These are phyloP conservation scores for Bombus haemorrhoidalis DNA, from an alignment of 1,140 invertebrate genomes.

Conservation along the genomic window DNA sequence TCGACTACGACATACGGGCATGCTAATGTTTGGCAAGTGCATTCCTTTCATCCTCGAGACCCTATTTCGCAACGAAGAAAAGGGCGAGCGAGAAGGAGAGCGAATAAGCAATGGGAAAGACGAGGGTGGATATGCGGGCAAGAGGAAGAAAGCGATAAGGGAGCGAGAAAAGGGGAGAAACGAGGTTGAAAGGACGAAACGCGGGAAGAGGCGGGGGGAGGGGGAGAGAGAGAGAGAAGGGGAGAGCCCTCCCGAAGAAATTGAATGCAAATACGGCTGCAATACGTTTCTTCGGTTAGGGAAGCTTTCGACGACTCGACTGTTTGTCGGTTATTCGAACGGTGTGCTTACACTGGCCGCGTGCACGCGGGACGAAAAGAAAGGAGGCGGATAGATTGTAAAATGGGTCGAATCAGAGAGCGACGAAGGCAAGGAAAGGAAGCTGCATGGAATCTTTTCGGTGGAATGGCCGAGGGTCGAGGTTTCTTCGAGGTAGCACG, in stretches of 20 bases:
- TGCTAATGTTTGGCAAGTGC: constrained; percentile 55
- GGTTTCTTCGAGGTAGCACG: constrained; percentile 10
- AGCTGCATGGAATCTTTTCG: constrained; percentile 30
- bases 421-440: background rate
- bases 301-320: constrained; percentile 44
- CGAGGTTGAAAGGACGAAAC: constrained; percentile 43
- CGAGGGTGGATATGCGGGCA: too few relatives aligned
- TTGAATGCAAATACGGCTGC: constrained; percentile 74
- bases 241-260: constrained; percentile 56
- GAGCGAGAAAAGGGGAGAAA: background rate
- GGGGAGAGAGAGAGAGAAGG: too few relatives aligned
- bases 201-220: background rate
- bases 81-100: constrained; percentile 1
- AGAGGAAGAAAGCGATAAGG: background rate
- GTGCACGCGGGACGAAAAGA: constrained; percentile 11
- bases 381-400: constrained; percentile 7
- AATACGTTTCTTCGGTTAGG: constrained; percentile 48
- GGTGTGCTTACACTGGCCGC: constrained; percentile 38
- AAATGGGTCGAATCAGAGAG: constrained; percentile 11
- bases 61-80: constrained; percentile 47
- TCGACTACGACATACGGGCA: constrained; percentile 32
- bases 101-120: background rate
- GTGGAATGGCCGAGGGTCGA: background rate
- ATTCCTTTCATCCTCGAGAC: constrained; percentile 56
- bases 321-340: constrained; percentile 53